Base-by-base conservation (phyloP, 1,140 invertebrate genomes). In the Bilobella aurantiaca region DNA sequence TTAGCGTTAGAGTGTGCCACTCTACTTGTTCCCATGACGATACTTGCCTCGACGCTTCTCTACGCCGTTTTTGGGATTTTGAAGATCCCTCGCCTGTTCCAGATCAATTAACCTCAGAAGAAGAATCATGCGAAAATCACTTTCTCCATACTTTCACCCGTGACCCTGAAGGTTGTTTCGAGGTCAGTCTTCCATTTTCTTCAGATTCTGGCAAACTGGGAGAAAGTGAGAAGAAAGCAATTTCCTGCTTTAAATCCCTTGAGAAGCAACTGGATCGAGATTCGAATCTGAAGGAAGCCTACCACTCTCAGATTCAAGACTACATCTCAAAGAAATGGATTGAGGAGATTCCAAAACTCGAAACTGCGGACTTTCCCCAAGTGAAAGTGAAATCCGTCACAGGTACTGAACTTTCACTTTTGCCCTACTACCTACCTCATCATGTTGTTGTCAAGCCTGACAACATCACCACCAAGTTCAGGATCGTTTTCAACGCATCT, bases 401-500 rank as follows among this genome's bases (percentile, higher is more conserved):
- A 3, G 12, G 34, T 1, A 14, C 21, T n/a, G 18, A 18, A 3
- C 8, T 16, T 2, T 3, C 25, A 28, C 0, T 49, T n/a, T 46
- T 1, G 5, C 21, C 37, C 3, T 74, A 70, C 60, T 77, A 74
- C 61, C 53, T 77, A 8, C 76, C 76, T 3, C 75, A 76, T 69
- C 76, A 76, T 64, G 69, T 70, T 27, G 75, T 76, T 1, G 28
- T 37, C 1, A 74, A 74, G 57, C 23, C 60, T 27, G 62, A 64
- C 18, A 75, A 71, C 57, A 16, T 71, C 0, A 73, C 73, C 0
- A 77, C 75, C 1, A 73, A 75, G 62, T 29, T 75, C 8, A 59
- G 76, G 0, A 71, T 75, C 2, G 78, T 79, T 1, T 80, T 78
- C 62, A 74, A 80, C 53, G 78, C 74, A 3, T 77, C 75, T 1